Evolutionary conservation across 2,113 vertebrate genomes (phyloP), one percentile per base, ranked within the genome.

Genomic region (Muscicapa adusta): DNA sequence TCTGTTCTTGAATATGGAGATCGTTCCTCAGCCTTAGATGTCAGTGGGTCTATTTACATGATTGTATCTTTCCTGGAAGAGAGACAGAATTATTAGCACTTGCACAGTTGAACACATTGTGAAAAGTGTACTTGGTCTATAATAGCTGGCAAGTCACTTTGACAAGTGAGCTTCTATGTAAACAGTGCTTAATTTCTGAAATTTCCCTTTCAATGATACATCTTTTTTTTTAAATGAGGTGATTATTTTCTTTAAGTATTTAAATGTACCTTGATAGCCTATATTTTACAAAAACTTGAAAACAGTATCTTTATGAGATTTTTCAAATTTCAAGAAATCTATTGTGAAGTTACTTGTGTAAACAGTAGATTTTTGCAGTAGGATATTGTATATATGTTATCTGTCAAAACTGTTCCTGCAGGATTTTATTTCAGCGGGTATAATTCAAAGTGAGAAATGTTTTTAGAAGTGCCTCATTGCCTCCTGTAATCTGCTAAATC

Each of bases 361-460:
- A 89, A 94, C 57, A 96, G 81, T 24, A 78, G 57, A 29, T 74
- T 93, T 91, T n/a, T 77, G 38, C 58, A 76, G 38, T 82, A 91
- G 34, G 57, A 48, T 80, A 54, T 42, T 93, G 28, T 80, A 34
- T 47, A 25, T 72, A 57, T 3, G 4, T 88, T 91, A 74, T 66
- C 68, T 93, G 79, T 96, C 86, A 91, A 91, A 34, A 83, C 26
- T 88, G 24, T 85, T 83, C 58, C 81, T 84, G 62, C 17, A 76
- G 90, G 75, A 92, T 62, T 85, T 96, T 80, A 79, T 78, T 95
- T 93, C 66, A 93, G 76, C 48, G 75, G 56, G 31, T 91, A 74
- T 43, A 80, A n/a, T 90, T 94, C 56, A 91, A 93, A 95, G 80
- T 95, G 83, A 93, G 71, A 89, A 94, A 96, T 86, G 58, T 86